Evolutionary conservation across 2,888 invertebrate species (phyloP), one percentile per base, ranked within the genome.

Genomic region (Acanthacorydalis orientalis): DNA sequence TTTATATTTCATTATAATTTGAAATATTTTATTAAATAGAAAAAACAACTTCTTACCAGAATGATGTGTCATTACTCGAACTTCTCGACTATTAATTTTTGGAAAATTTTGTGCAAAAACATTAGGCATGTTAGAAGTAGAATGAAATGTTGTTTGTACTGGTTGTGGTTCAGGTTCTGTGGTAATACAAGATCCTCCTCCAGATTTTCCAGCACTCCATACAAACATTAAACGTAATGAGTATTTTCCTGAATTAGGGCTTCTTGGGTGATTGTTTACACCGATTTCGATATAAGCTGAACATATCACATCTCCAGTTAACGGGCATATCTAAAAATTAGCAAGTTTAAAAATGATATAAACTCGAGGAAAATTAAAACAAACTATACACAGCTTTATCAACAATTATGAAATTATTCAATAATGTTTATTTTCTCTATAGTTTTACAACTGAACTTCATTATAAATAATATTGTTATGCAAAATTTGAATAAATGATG

Each of bases 211-310:
- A 32, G 33, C 41, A 42, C 47, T 35, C 47, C 47, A 47, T 37
- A 47, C 42, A 35, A 47, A 47, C 34, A 47, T 43, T 35, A 47
- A 47, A 16, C 43, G 42, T 42, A 47, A 34, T 65, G 32, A 58
- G 55, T 49, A 62, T 57, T 23, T 60, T 60, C 50, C 57, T 59
- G 11, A 59, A 56, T 12, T 44, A 50, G 16, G 46, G 45, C 44
- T 57, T 53, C 42, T 56, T 57, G 34, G 52, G 50, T 46, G 55
- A 53, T 49, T 57, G 56, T 47, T 61, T 31, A 65, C 66, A 53
- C 63, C 64, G 49, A 67, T 63, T 58, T 63, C 65, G 54, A 67
- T 65, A 56, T 62, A 62, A 54, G 64, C 65, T 52, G 64, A 62
- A 53, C 66, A 65, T 40, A 65, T 56, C 48, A 67, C 64, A 53